phyloP scores from a whole-genome alignment of 2,113 vertebrate genomes.

The Taurulus bubalis region DNA sequence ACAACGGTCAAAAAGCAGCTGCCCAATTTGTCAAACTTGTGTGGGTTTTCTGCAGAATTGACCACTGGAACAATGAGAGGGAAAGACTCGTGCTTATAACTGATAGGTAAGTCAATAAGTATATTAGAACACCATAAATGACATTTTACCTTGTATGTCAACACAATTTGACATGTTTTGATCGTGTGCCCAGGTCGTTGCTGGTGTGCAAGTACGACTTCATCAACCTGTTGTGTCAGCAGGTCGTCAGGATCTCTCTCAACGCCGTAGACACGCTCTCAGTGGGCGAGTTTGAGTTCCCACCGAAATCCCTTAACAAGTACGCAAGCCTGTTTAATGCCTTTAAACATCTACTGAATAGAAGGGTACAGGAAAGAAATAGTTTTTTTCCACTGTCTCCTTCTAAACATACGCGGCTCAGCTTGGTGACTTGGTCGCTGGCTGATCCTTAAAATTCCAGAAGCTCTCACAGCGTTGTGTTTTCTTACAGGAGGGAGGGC shows the following conservation, averaged over 20 bases:
- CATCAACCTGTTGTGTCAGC: conserved; percentile 94
- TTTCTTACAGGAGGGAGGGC: conserved; percentile 88
- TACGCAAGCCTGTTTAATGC: conserved; percentile 66
- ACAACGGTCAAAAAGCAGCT: neutral
- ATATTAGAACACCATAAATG: neutral
- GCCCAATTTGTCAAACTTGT: neutral
- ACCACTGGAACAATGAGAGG: conserved; percentile 98
- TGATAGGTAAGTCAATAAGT: conserved; percentile 75
- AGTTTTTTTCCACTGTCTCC: no score
- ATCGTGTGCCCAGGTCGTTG: conserved; percentile 84
- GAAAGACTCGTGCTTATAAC: conserved; percentile 94
- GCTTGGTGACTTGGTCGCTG: neutral
- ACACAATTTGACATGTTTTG: neutral
- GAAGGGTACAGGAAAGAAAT: neutral
- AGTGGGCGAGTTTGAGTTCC: conserved; percentile 92
- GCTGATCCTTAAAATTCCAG: neutral
- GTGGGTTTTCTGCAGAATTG: conserved; percentile 82
- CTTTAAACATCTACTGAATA: neutral
- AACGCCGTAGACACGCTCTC: conserved; percentile 93
- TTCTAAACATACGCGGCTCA: neutral
- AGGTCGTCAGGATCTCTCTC: conserved; percentile 90
- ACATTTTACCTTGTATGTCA: neutral
- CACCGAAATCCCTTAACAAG: conserved; percentile 96
- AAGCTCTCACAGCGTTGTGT: neutral
- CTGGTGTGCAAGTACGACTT: conserved; percentile 98